Base-by-base conservation (phyloP, 2,797 vertebrate genomes). In the Sebastes cheni region DNA sequence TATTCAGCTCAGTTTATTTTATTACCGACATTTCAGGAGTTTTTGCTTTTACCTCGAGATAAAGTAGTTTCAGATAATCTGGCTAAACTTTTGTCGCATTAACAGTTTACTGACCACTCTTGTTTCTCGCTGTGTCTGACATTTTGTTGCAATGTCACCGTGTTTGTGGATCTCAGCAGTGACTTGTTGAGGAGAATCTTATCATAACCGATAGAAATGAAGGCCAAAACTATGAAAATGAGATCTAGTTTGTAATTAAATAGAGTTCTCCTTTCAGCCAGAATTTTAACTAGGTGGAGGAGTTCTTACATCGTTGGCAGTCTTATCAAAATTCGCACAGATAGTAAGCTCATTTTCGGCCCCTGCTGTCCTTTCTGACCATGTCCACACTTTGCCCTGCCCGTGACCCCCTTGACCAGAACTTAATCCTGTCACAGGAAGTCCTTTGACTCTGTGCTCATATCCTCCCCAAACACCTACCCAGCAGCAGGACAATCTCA, bases 391-490 rank as follows among this genome's bases (percentile, higher is more conserved):
- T 70, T 79, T 59, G 54, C 61, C 67, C 36, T 66, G 42, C 59
- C 62, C 20, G 16, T 72, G 54, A 62, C 61, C 69, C 42, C 39
- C 36, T 72, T 50, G 46, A 74, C 54, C 67, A 72, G 30, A 60
- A 60, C 25, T 79, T 30, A 55, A 72, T 73, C 9, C 77, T 83
- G 60, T 80, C 80, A 83, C 82, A 82, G 83, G 88, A 90, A 89
- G 85, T 86, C 84, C 59, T 66, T 73, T n/a, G 22, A 30, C 59
- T 71, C 23, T 50, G 14, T 27, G 25, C 62, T 68, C 71, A 50
- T 5, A 54, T 75, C 46, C 68, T 36, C 27, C 14, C 72, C 14
- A 64, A 78, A 50, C 61, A 11, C 55, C 36, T 68, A 72, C 82
- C 58, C 80, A 71, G 86, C 64, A 34, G 50, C 64, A 46, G 71